These are phyloP conservation scores for Psilopsiagon aymara DNA, from an alignment of 2,113 vertebrate species.

Conservation along the genomic window DNA sequence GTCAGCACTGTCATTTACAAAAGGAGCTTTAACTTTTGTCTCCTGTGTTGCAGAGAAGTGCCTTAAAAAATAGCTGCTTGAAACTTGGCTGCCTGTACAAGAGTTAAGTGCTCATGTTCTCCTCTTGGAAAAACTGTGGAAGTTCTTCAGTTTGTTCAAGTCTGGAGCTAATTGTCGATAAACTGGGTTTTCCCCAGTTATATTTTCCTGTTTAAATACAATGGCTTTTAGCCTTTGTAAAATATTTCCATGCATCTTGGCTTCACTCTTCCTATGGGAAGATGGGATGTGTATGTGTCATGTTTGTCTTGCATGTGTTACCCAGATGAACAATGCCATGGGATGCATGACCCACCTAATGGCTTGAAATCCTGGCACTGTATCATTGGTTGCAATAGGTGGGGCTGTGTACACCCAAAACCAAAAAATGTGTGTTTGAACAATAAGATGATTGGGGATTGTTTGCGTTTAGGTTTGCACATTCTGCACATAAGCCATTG, in stretches of 20 bases:
- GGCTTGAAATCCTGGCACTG: background rate
- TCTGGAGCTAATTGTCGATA: background rate
- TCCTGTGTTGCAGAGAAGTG: background rate
- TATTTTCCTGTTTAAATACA: background rate
- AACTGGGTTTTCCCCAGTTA: background rate
- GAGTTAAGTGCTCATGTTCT: background rate
- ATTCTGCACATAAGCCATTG: background rate
- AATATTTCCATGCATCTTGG: background rate
- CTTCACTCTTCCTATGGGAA: background rate
- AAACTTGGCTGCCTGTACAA: background rate
- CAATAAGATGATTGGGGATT: background rate
- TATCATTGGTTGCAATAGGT: background rate
- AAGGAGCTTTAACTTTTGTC: background rate
- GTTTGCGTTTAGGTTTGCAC: slow-evolving; percentile 26
- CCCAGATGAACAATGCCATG: slow-evolving; percentile 16
- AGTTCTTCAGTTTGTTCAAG: background rate
- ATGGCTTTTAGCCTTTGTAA: background rate
- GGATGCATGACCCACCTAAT: background rate
- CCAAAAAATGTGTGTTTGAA: background rate
- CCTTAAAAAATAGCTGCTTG: background rate
- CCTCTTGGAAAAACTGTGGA: background rate
- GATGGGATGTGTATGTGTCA: no score
- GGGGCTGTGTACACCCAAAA: slow-evolving; percentile 24
- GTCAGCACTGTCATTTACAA: background rate
- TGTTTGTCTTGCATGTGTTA: background rate